Percentiles rank a stretch among this genome's conserved stretches.
Conservation (phyloP, 1,140 invertebrate genomes). For the Lordiphosa clarofinis region DNA sequence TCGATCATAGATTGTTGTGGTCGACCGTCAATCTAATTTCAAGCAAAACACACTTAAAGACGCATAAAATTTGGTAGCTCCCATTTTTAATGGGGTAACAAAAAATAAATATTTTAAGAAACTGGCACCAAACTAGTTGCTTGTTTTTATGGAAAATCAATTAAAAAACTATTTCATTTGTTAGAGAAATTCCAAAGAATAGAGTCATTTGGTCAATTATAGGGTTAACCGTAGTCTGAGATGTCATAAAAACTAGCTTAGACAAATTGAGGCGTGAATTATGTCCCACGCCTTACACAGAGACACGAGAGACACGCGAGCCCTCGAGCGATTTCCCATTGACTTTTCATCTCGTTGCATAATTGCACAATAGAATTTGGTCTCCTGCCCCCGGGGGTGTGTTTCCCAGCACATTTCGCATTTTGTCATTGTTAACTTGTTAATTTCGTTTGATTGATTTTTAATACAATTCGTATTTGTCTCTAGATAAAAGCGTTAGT, state of each 20-base stretch:
- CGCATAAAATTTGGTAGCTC: slow-evolving; percentile 61
- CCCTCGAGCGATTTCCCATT: slow-evolving; percentile 49
- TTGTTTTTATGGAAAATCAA: slow-evolving; percentile 59
- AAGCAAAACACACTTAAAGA: slow-evolving; percentile 53
- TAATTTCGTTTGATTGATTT: slow-evolving; percentile 77
- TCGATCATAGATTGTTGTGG: slow-evolving; percentile 20
- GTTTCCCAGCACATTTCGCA: slow-evolving; percentile 26
- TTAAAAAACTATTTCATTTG: slow-evolving; percentile 63
- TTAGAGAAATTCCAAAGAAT: slow-evolving; percentile 65
- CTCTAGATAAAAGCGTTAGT: slow-evolving; percentile 45
- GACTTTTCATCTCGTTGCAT: slow-evolving; percentile 53
- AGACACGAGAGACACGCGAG: too few species aligned
- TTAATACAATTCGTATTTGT: slow-evolving; percentile 58
- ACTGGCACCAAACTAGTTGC: slow-evolving; percentile 37
- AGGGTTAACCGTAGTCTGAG: slow-evolving; percentile 45
- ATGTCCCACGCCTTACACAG: too few species aligned
- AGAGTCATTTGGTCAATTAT: slow-evolving; percentile 64
- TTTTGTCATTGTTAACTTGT: slow-evolving; percentile 72
- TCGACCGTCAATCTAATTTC: slow-evolving; percentile 8
- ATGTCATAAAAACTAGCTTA: slow-evolving; percentile 46
- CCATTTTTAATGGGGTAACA: slow-evolving; percentile 50
- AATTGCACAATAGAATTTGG: slow-evolving; percentile 53
- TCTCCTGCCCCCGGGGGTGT: slow-evolving; percentile 16
- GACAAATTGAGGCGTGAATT: slow-evolving; percentile 42
- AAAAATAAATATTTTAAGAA: slow-evolving; percentile 41